Base-by-base conservation (phyloP, 2,797 vertebrate genomes). In the Sitta carolinensis region DNA sequence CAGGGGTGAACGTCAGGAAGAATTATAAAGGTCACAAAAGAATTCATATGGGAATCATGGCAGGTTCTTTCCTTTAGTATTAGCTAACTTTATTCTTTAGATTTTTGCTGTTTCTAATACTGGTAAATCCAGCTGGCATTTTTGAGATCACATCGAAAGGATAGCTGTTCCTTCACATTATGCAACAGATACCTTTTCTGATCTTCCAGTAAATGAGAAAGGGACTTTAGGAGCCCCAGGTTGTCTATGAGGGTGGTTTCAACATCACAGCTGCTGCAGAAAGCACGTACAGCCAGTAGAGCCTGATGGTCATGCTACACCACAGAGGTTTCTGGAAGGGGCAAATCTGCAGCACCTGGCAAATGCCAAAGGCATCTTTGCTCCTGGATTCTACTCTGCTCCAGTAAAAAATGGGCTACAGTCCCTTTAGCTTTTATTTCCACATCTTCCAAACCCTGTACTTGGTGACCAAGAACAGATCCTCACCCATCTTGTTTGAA, bases 91-190 rank as follows among this genome's bases (percentile, higher is more conserved):
- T 47, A 48, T 43, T 72, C 50, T 78, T 55, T 20, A 64, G 18
- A 61, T 55, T 87, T 64, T 34, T 87, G 67, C 34, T 66, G 30
- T 47, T 94, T 68, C 57, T 76, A 47, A 52, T 45, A 22, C 52
- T 54, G 30, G 69, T 27, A 68, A 78, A 94, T 72, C 59, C 50
- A 84, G 48, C 48, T 92, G 50, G 29, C 67, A 52, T 69, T 89
- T 83, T 27, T 50, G n/a, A 85, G 50, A 70, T 68, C 16, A 1
- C 25, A 80, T 40, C 17, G 52, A 34, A 90, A 74, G n/a, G 17
- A 47, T 22, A 68, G 17, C 68, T 12, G 1, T 13, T 58, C 29
- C 1, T 1, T 34, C 52, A 38, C 16, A 32, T 57, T 42, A 57
- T 3, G 0, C 32, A 80, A 73, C 2, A 32, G 43, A 40, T 54